Base-by-base conservation (phyloP, 2,797 vertebrate species). In the Platalea minor region DNA sequence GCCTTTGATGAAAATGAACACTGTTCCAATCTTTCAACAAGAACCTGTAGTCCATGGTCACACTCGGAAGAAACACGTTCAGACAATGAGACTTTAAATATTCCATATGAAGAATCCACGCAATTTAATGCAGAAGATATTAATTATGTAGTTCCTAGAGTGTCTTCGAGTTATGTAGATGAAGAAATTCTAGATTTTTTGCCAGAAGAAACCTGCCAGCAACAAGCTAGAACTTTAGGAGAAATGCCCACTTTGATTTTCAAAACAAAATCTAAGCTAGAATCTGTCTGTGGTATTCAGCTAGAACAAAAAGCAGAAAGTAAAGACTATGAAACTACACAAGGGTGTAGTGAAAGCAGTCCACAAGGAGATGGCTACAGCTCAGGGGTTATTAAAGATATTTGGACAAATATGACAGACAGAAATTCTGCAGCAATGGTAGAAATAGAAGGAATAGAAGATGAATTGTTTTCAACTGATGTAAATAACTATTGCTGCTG, bases 1-100 rank as follows among this genome's bases (percentile, higher is more conserved):
- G 99, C 99, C 99, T 99, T 99, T 98, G 99, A 99, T 96, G 99
- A 99, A 99, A 99, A 99, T 76, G 99, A 99, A 99, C 99, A 99
- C 98, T 99, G 99, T 99, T 99, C 99, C 95, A 99, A 99, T 98
- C 98, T 99, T 98, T 99, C 99, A 96, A 99, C 99, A 10, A 98
- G 99, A 98, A 99, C 99, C 87, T 99, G 99, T 98, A 99, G 99
- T 98, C 99, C 99, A 20, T 99, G 99, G 99, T 99, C 99, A 89
- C 99, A 99, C 97, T 99, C 99, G 2, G 99, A 99, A 98, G 99
- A 99, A 98, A 99, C 99, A 37, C 99, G 99, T 93, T 99, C 99
- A 31, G 99, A 99, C 98, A 99, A 99, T 39, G 99, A 99, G 98
- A 99, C 99, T 92, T 97, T 99, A 88, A 98, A 98, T 90, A 97